Evolutionary conservation across 2,888 invertebrate species (phyloP), one percentile per base, ranked within the genome.

Genomic region (Ephialtes manifestator): DNA sequence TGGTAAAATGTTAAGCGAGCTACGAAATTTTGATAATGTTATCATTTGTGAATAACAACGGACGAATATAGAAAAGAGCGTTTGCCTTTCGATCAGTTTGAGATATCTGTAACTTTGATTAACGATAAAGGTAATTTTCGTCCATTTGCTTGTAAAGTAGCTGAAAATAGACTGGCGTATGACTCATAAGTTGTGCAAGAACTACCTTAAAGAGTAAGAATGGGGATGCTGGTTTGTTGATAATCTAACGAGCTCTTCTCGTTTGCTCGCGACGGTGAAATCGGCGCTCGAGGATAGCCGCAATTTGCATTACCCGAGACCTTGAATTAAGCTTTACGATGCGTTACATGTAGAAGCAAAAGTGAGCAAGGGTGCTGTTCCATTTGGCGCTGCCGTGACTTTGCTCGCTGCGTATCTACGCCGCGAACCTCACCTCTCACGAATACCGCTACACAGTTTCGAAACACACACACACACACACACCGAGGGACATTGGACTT

Each of bases 271-370:
- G 24, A 10, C 28, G 11, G 31, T 39, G 11, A 65, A 39, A 39
- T 11, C 10, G 43, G 10, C 8, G n/a, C 24, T 46, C 46, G 24
- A 67, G 67, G 15, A 43, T 24, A 39, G n/a, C 24, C 35, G 31
- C 55, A 55, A 72, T 72, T 72, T 60, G n/a, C 46, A 28, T 28
- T 31, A n/a, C 11, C n/a, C 10, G 58, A 28, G 28, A 60, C 28
- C 46, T 58, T 60, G 60, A 35, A 74, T 74, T 31, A 55, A 24
- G 18, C n/a, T 63, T 63, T 63, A 63, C 63, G 39, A 35, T 24
- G 24, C 35, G 63, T 18, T 39, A 63, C 35, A 63, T 15, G 63
- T 31, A 31, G 63, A 39, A 35, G 63, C 39, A 31, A 35, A 63
- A 63, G 31, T 31, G 2, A 39, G 7, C 35, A n/a, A 35, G 35